phyloP scores from a whole-genome alignment of 2,888 invertebrate genomes.

The Cheilosia impressa region DNA sequence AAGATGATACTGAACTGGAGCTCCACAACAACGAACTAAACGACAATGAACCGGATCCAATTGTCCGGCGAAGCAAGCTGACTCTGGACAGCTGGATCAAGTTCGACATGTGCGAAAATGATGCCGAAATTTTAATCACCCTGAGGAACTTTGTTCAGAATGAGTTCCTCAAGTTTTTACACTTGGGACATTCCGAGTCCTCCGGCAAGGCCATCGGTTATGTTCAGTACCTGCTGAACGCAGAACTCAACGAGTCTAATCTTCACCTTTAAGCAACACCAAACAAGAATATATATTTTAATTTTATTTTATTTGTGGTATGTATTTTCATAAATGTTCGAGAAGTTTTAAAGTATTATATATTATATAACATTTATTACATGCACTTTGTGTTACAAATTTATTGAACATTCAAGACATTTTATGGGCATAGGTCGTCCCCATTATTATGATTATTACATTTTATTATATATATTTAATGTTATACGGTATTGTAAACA shows the following conservation, averaged over 20 bases:
- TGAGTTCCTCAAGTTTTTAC: slow-evolving; percentile 77
- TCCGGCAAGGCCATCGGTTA: slow-evolving; percentile 72
- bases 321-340: slow-evolving; percentile 9
- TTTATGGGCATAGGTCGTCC: slow-evolving; percentile 50
- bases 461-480: slow-evolving; percentile 66
- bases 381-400: slow-evolving; percentile 69
- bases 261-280: slow-evolving; percentile 43
- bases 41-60: slow-evolving; percentile 43
- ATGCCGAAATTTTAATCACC: slow-evolving; percentile 79
- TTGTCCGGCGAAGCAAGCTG: slow-evolving; percentile 83
- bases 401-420: slow-evolving; percentile 46
- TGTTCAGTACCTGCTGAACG: slow-evolving; percentile 76
- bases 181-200: slow-evolving; percentile 74
- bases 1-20: slow-evolving; percentile 78
- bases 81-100: slow-evolving; percentile 90
- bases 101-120: slow-evolving; percentile 88
- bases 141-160: slow-evolving; percentile 76
- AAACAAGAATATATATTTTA: slow-evolving; percentile 20
- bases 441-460: slow-evolving; percentile 15
- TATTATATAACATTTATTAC: slow-evolving; percentile 18
- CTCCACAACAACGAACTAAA: slow-evolving; percentile 30
- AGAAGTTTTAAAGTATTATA: slow-evolving; percentile 38
- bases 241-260: slow-evolving; percentile 52
- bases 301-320: slow-evolving; percentile 42
- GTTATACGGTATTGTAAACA: slow-evolving; percentile 57